Percentiles rank a stretch among this genome's conserved stretches.
Evolutionary conservation across 1,140 invertebrate genomes (phyloP).

Genomic region (Brachionus rotundiformis): DNA sequence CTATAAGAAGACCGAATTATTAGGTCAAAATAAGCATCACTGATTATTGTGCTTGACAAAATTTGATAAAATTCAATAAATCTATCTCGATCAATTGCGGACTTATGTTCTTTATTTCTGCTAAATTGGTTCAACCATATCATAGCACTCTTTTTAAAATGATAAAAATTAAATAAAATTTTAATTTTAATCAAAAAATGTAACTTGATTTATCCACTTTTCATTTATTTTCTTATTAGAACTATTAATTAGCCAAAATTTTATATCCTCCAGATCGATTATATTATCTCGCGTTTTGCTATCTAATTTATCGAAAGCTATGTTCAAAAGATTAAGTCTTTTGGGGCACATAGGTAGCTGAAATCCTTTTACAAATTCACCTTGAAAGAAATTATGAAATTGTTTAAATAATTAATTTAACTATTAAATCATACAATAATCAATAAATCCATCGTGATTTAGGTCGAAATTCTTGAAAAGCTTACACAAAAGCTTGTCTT

Average conservation of each 20-base stretch:
- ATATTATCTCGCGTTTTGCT: neutral
- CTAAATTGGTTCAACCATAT: constrained; percentile 5
- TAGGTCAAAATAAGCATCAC: constrained; percentile 28
- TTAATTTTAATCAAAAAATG: neutral
- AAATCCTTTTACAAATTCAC: constrained; percentile 38
- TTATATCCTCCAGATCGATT: neutral
- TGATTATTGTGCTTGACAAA: constrained; percentile 29
- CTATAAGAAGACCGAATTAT: neutral
- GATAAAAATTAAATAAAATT: neutral
- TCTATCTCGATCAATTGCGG: neutral
- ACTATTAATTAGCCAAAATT: constrained; percentile 5
- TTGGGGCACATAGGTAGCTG: constrained; percentile 19
- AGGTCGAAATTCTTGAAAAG: neutral
- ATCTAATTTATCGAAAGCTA: constrained; percentile 22
- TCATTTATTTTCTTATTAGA: neutral
- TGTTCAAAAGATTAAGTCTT: neutral
- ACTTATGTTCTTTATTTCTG: neutral
- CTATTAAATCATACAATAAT: constrained; percentile 1
- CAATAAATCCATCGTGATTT: constrained; percentile 30
- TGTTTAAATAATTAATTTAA: neutral
- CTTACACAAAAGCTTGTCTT: neutral
- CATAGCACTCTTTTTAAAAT: neutral
- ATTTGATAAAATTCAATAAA: constrained; percentile 44
- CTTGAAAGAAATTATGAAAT: neutral
- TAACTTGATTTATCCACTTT: neutral